These are phyloP conservation scores for Pao palembangensis DNA, from an alignment of 2,113 vertebrate genomes.

Conservation along the genomic window DNA sequence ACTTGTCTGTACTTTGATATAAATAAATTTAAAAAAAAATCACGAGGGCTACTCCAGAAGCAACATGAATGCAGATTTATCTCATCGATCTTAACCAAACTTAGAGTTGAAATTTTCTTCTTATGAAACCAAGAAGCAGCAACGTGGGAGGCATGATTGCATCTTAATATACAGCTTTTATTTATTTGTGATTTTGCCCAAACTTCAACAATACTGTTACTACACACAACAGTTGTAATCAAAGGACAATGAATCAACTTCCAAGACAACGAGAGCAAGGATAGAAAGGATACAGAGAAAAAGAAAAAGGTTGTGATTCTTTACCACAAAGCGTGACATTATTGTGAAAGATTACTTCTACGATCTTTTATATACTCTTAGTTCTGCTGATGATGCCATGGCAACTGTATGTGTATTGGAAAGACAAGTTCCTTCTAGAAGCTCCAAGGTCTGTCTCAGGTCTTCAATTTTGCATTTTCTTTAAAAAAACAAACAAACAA, in stretches of 20 bases:
- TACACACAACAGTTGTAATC: conserved; percentile 75
- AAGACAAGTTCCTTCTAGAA: conserved; percentile 26
- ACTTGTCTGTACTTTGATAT: too few relatives aligned
- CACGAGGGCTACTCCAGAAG: too few relatives aligned
- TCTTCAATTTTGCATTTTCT: too few relatives aligned
- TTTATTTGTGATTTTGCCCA: conserved; percentile 75
- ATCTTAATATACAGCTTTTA: conserved; percentile 77
- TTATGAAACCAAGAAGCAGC: conserved; percentile 1
- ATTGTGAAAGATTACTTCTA: neutral
- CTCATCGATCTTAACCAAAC: neutral
- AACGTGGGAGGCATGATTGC: conserved; percentile 31
- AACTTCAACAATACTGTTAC: conserved; percentile 69
- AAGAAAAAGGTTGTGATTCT: conserved; percentile 29
- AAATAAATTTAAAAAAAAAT: too few relatives aligned
- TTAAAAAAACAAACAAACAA: too few relatives aligned
- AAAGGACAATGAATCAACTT: conserved; percentile 72
- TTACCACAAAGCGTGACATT: conserved; percentile 53
- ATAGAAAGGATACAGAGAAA: conserved; percentile 34
- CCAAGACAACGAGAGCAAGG: conserved; percentile 33
- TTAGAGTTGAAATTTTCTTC: neutral
- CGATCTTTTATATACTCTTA: conserved; percentile 11
- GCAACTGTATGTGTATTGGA: conserved; percentile 33
- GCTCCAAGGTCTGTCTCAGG: conserved; percentile 32
- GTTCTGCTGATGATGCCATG: conserved; percentile 44
- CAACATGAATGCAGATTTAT: too few relatives aligned